phyloP scores from a whole-genome alignment of 2,797 vertebrate species.

The Enteromius radiatus region DNA sequence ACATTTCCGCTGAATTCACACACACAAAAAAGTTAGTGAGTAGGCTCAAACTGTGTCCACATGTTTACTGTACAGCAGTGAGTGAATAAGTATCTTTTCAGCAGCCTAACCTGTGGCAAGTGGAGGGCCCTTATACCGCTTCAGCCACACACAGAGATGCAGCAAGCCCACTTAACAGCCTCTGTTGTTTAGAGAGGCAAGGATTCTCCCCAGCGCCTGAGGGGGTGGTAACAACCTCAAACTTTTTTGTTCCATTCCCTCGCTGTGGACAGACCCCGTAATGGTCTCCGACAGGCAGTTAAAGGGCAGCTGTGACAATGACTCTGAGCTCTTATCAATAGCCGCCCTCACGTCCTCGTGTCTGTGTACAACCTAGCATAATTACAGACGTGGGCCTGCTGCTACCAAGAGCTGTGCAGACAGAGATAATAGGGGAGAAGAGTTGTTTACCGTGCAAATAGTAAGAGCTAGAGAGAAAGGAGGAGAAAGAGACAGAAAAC shows the following conservation, averaged over 20 bases:
- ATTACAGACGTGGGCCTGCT: conserved; percentile 49
- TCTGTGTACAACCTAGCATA: conserved; percentile 28
- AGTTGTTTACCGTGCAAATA: conserved; percentile 54
- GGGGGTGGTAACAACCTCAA: conserved; percentile 25
- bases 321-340: conserved; percentile 30
- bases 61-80: not conserved
- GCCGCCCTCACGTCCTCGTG: conserved; percentile 8
- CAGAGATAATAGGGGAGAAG: conserved; percentile 40
- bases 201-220: not conserved
- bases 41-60: not conserved
- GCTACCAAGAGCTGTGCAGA: conserved; percentile 39
- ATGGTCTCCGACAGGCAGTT: conserved; percentile 23
- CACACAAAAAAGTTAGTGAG: not conserved
- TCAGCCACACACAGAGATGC: conserved; percentile 4
- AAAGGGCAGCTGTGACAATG: conserved; percentile 28
- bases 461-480: conserved; percentile 11
- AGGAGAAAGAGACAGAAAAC: conserved; percentile 2
- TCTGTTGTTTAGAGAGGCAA: conserved; percentile 21
- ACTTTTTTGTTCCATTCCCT: not conserved
- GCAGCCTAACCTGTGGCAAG: conserved; percentile 11
- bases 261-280: not conserved
- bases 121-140: not conserved
- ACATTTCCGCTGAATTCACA: not conserved
- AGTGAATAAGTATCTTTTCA: conserved; percentile 19
- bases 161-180: not conserved